Percentiles rank a stretch among this genome's conserved stretches.
Conservation (phyloP, 2,888 invertebrate species). For the Myopa testacea region DNA sequence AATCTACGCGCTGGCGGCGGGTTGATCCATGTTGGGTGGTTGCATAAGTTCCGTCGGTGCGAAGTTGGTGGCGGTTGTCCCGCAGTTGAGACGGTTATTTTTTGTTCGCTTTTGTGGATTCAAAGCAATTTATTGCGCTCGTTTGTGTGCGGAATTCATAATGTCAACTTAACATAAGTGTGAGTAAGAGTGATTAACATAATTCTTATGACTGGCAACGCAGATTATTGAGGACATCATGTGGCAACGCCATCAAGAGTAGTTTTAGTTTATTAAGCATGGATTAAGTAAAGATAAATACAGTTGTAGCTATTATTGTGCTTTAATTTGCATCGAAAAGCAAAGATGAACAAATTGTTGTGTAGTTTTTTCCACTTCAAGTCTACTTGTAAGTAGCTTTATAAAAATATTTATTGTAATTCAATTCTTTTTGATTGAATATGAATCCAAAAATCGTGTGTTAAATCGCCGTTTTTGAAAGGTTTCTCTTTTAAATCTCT, state of each 20-base stretch:
- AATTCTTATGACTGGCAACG: slow-evolving; percentile 54
- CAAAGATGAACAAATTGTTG: too few species aligned
- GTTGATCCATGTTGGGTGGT: neutral
- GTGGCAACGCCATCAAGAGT: slow-evolving; percentile 10
- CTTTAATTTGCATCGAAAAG: too few species aligned
- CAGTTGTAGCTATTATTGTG: too few species aligned
- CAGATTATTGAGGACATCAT: slow-evolving; percentile 1
- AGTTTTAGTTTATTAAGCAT: neutral
- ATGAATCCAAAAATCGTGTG: too few species aligned
- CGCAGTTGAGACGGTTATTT: neutral
- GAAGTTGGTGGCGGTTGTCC: neutral
- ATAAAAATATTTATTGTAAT: too few species aligned
- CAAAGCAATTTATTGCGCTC: slow-evolving; percentile 45
- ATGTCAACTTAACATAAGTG: slow-evolving; percentile 61
- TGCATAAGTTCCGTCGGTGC: too few species aligned
- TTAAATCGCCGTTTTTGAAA: too few species aligned
- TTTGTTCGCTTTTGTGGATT: slow-evolving; percentile 3
- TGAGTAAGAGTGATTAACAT: slow-evolving; percentile 67
- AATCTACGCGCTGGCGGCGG: neutral
- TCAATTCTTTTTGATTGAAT: too few species aligned
- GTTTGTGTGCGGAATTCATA: slow-evolving; percentile 64
- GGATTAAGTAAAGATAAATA: too few species aligned
- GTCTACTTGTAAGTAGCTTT: too few species aligned
- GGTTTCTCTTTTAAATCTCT: too few species aligned
- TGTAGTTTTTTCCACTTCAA: too few species aligned